Evolutionary conservation across 2,113 vertebrate species (phyloP).

Genomic region (Microcebus jonahi): DNA sequence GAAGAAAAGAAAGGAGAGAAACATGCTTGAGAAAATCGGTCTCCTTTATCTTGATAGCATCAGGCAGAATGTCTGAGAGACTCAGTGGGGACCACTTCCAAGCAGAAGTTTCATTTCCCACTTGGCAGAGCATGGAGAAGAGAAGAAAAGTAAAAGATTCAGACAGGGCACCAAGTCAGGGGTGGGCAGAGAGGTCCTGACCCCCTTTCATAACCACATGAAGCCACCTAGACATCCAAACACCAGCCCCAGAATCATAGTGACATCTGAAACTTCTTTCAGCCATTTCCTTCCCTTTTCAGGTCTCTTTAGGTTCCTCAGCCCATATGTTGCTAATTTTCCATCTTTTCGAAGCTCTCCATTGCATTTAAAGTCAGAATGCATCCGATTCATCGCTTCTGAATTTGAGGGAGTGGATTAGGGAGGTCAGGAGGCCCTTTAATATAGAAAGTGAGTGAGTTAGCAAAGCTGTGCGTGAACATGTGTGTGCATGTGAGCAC

Average conservation of each 20-base stretch:
- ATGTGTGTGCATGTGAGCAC: background rate
- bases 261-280: slow-evolving; percentile 78
- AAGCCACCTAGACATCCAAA: slow-evolving; percentile 49
- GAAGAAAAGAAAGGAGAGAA: background rate
- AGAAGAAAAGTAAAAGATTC: background rate
- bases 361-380: slow-evolving; percentile 83
- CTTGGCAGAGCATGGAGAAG: background rate
- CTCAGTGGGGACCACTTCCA: background rate
- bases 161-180: background rate
- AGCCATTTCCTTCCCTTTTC: slow-evolving; percentile 65
- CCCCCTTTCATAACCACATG: background rate
- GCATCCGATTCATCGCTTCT: slow-evolving; percentile 79
- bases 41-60: background rate
- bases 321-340: slow-evolving; percentile 86
- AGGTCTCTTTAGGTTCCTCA: slow-evolving; percentile 76
- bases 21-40: background rate
- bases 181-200: background rate
- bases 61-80: background rate
- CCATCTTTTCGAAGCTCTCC: slow-evolving; percentile 84
- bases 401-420: slow-evolving; percentile 73
- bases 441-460: slow-evolving; percentile 80
- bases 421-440: slow-evolving; percentile 80
- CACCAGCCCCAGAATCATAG: slow-evolving; percentile 65
- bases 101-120: background rate
- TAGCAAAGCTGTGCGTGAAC: slow-evolving; percentile 17